Percentiles rank a stretch among this genome's conserved stretches.
Evolutionary conservation across 1,140 invertebrate species (phyloP).

Genomic region (Anastatus disparis): DNA sequence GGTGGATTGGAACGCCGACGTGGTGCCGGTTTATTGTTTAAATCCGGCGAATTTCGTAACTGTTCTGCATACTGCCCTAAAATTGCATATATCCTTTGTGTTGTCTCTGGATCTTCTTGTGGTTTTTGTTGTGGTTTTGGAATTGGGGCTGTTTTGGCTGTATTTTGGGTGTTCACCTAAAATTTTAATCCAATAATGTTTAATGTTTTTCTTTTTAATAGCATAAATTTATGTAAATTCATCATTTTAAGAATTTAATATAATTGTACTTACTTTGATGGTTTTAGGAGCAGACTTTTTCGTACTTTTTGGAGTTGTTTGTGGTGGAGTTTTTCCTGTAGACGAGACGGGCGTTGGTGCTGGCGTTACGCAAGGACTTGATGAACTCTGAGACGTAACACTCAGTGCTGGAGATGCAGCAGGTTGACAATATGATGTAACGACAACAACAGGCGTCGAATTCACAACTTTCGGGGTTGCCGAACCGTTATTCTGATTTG

Average conservation of each 20-base stretch:
- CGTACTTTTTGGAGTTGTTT: slow-evolving; percentile 65
- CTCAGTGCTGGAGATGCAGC: slow-evolving; percentile 71
- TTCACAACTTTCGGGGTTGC: slow-evolving; percentile 61
- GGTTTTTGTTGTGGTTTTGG: slow-evolving; percentile 79
- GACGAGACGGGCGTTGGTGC: slow-evolving; percentile 64
- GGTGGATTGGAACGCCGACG: slow-evolving; percentile 79
- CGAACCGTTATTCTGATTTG: slow-evolving; percentile 59
- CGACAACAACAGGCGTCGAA: slow-evolving; percentile 71
- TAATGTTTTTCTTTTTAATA: no score
- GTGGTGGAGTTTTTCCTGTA: slow-evolving; percentile 56
- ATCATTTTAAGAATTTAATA: no score
- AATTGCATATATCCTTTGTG: slow-evolving; percentile 83
- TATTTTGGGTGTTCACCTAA: slow-evolving; percentile 63
- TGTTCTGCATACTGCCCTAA: slow-evolving; percentile 84
- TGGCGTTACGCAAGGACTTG: slow-evolving; percentile 71
- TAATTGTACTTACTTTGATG: slow-evolving; percentile 68
- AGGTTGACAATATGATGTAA: slow-evolving; percentile 72
- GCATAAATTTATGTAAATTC: no score
- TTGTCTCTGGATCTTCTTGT: slow-evolving; percentile 83
- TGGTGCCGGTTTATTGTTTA: slow-evolving; percentile 84
- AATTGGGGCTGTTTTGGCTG: slow-evolving; percentile 74
- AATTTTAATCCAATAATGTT: no score
- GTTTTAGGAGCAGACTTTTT: slow-evolving; percentile 70
- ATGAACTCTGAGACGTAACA: slow-evolving; percentile 72
- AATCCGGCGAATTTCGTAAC: slow-evolving; percentile 79